Evolutionary conservation across 1,140 invertebrate genomes (phyloP).

Genomic region (Brevipalpus yothersi): DNA sequence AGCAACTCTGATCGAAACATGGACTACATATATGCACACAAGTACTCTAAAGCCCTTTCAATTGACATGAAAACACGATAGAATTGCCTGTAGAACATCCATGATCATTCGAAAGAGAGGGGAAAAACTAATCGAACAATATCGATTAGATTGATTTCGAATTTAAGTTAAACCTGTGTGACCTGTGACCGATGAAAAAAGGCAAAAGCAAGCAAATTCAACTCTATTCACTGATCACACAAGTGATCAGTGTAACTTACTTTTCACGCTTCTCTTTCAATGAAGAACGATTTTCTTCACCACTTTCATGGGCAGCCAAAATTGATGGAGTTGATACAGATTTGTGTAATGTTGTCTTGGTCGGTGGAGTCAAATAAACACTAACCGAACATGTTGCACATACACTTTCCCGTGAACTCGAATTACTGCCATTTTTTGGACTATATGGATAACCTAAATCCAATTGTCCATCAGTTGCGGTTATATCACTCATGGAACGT

Average conservation of each 20-base stretch:
- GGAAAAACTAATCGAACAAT: too few species aligned
- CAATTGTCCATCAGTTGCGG: not conserved
- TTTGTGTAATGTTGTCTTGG: conserved; percentile 53
- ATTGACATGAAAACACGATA: too few species aligned
- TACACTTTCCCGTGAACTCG: conserved; percentile 17
- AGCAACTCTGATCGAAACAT: too few species aligned
- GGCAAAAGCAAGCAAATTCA: not conserved
- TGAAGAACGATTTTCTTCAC: conserved; percentile 18
- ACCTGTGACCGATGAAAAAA: not conserved
- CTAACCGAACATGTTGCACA: conserved; percentile 20
- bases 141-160: too few species aligned
- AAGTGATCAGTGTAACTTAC: conserved; percentile 2
- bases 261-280: conserved; percentile 20
- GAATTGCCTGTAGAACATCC: too few species aligned
- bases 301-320: conserved; percentile 34
- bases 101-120: too few species aligned
- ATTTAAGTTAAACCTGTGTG: not conserved
- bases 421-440: not conserved
- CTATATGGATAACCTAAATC: conserved; percentile 3
- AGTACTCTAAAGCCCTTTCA: too few species aligned
- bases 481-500: conserved; percentile 9
- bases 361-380: conserved; percentile 16
- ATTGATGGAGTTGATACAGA: conserved; percentile 70
- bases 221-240: not conserved
- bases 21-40: too few species aligned